Evolutionary conservation across 1,140 invertebrate species (phyloP).

Genomic region (Belonocnema kinseyi): DNA sequence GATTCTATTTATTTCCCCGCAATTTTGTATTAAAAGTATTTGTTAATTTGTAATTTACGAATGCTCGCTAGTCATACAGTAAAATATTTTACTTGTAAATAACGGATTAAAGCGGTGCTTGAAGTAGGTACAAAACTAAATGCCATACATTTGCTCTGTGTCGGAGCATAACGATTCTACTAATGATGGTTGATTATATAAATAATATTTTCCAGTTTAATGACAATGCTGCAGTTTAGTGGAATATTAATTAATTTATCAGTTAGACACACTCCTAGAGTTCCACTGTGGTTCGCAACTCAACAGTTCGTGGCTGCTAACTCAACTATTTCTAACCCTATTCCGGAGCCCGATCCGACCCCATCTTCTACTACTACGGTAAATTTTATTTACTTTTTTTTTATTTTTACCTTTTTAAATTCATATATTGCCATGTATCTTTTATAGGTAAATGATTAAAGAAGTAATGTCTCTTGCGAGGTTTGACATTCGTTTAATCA

Average conservation of each 20-base stretch:
- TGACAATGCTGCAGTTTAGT: constrained; percentile 56
- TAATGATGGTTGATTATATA: constrained; percentile 46
- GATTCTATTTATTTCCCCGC: not conserved
- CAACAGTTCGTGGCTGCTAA: constrained; percentile 46
- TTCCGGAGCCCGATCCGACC: not conserved
- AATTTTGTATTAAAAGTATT: not conserved
- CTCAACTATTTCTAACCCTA: constrained; percentile 35
- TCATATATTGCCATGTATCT: constrained; percentile 60
- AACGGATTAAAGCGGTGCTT: not conserved
- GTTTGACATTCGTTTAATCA: too few species aligned
- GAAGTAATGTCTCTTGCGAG: too few species aligned
- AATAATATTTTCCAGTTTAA: constrained; percentile 52
- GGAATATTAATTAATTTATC: constrained; percentile 41
- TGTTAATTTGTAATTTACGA: not conserved
- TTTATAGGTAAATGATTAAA: too few species aligned
- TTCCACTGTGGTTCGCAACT: constrained; percentile 42
- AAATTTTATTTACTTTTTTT: constrained; percentile 7
- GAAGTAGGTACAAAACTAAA: not conserved
- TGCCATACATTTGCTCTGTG: too few species aligned
- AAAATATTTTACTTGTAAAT: not conserved
- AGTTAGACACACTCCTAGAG: constrained; percentile 41
- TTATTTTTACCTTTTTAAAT: constrained; percentile 50
- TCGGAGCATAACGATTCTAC: not conserved
- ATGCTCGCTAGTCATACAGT: not conserved
- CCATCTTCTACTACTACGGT: not conserved